phyloP scores from a whole-genome alignment of 1,140 invertebrate genomes.

The Bilobella aurantiaca region DNA sequence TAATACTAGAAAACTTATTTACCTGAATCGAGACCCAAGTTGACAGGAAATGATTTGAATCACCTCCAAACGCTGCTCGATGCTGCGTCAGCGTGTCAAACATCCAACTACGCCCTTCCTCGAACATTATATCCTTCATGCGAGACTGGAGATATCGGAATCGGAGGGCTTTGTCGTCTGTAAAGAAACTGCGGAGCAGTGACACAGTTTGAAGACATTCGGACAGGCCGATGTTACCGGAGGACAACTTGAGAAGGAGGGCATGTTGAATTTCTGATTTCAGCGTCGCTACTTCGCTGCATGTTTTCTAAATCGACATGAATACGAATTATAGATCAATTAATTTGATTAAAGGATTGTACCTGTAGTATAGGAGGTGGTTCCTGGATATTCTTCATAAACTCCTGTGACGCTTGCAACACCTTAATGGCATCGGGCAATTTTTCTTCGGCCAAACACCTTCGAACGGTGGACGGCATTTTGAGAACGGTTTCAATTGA shows the following conservation, averaged over 20 bases:
- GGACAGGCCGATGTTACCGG: conserved; percentile 28
- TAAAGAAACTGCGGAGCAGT: conserved; percentile 31
- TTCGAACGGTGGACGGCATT: conserved; percentile 30
- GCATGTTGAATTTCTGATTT: conserved; percentile 33
- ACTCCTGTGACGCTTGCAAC: conserved; percentile 27
- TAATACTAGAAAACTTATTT: conserved; percentile 6
- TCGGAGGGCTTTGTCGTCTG: conserved; percentile 29
- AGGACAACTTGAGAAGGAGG: conserved; percentile 25
- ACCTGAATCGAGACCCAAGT: conserved; percentile 31
- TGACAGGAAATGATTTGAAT: conserved; percentile 31
- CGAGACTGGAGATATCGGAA: conserved; percentile 33
- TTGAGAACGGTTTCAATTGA: conserved; percentile 21
- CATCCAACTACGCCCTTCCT: conserved; percentile 31
- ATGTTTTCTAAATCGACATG: conserved; percentile 19
- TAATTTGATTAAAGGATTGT: neutral
- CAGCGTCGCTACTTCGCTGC: conserved; percentile 26
- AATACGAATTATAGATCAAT: neutral
- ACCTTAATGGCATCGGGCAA: conserved; percentile 33
- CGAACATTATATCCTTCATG: conserved; percentile 31
- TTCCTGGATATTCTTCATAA: conserved; percentile 19
- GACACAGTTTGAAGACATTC: conserved; percentile 34
- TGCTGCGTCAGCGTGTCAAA: conserved; percentile 35
- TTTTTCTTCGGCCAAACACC: conserved; percentile 30
- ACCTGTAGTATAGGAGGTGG: conserved; percentile 16
- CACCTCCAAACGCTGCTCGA: conserved; percentile 33